phyloP scores from a whole-genome alignment of 2,888 invertebrate genomes.

The Agrochola circellaris region DNA sequence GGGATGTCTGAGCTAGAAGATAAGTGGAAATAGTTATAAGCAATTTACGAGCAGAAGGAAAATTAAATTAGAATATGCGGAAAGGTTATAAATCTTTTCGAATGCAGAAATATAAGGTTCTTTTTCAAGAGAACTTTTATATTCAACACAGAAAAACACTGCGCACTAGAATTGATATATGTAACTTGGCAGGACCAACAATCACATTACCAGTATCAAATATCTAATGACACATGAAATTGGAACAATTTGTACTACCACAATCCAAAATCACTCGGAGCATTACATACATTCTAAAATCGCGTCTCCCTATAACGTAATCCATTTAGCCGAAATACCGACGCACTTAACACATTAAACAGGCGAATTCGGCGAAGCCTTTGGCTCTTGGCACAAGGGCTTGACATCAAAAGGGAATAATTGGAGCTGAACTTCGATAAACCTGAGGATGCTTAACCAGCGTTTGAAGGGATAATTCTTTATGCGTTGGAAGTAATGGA shows the following conservation, averaged over 20 bases:
- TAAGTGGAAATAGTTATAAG: conserved; percentile 56
- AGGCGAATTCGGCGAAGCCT: conserved; percentile 54
- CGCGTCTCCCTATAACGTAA: conserved; percentile 45
- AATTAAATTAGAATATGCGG: conserved; percentile 42
- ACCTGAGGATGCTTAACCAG: conserved; percentile 53
- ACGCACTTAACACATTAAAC: conserved; percentile 65
- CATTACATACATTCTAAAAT: conserved; percentile 46
- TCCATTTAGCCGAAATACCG: conserved; percentile 60
- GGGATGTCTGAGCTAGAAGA: conserved; percentile 43
- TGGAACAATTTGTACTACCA: conserved; percentile 2
- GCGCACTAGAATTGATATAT: background rate
- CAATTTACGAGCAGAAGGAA: conserved; percentile 42
- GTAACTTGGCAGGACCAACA: background rate
- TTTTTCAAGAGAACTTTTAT: background rate
- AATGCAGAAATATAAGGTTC: conserved; percentile 10
- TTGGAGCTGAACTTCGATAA: conserved; percentile 67
- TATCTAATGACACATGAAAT: conserved; percentile 24
- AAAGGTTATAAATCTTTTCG: conserved; percentile 46
- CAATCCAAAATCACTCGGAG: conserved; percentile 26
- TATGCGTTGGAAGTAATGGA: conserved; percentile 46
- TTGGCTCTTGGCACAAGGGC: conserved; percentile 51
- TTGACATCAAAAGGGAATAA: conserved; percentile 66
- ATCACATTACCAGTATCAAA: conserved; percentile 1
- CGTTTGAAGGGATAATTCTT: conserved; percentile 59
- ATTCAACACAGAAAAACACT: background rate